A percentile compares a stretch with the other conserved stretches of the same genome.
phyloP scores from a whole-genome alignment of 2,888 invertebrate species.

The Chironomus riparius region DNA sequence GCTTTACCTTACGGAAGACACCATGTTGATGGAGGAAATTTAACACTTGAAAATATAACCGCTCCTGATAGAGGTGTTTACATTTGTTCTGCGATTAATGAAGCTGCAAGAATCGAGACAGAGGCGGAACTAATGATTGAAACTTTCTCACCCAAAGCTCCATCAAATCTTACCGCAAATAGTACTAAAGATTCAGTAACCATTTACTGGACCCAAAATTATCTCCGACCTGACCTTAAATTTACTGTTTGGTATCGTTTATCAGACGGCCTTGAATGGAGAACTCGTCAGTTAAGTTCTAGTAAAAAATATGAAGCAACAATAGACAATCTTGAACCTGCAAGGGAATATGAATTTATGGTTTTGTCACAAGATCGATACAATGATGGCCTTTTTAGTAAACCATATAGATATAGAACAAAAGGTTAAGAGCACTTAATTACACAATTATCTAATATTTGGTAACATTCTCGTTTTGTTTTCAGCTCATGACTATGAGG shows the following conservation, averaged over 20 bases:
- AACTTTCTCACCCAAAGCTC: constrained; percentile 83
- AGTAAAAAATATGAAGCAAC: constrained; percentile 67
- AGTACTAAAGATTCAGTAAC: constrained; percentile 63
- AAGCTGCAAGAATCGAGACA: constrained; percentile 72
- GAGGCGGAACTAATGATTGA: constrained; percentile 75
- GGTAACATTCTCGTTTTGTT: too few relatives aligned
- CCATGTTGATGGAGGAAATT: constrained; percentile 61
- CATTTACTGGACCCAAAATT: constrained; percentile 65
- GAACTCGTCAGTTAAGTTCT: constrained; percentile 60
- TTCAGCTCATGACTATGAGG: constrained; percentile 11
- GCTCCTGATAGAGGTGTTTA: constrained; percentile 82
- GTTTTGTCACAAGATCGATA: constrained; percentile 77
- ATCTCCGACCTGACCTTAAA: constrained; percentile 62
- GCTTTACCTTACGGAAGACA: constrained; percentile 53
- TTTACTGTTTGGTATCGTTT: constrained; percentile 82
- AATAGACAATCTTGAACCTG: constrained; percentile 64
- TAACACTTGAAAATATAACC: constrained; percentile 71
- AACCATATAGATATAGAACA: constrained; percentile 66
- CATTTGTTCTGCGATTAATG: constrained; percentile 75
- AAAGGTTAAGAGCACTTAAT: constrained; percentile 41
- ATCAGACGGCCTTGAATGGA: constrained; percentile 69
- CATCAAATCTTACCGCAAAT: constrained; percentile 73
- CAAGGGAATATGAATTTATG: constrained; percentile 79
- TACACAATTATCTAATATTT: constrained; percentile 5
- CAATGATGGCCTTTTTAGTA: constrained; percentile 86